phyloP scores from a whole-genome alignment of 2,888 invertebrate species.

The Mactromeris polynyma region DNA sequence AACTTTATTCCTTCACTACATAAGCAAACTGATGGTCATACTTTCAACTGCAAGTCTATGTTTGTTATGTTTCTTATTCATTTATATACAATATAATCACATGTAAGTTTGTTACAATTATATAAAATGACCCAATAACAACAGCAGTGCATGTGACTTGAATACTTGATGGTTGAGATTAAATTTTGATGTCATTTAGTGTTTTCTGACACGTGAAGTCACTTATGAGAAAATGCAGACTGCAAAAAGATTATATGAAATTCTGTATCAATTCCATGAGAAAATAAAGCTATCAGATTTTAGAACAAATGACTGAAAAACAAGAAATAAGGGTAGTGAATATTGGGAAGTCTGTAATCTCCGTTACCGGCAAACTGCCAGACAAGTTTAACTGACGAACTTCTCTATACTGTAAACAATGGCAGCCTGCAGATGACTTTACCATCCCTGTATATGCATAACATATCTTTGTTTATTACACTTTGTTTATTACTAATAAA shows the following conservation, averaged over 20 bases:
- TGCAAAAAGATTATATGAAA: constrained; percentile 7
- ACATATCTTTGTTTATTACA: constrained; percentile 18
- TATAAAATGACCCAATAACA: not conserved
- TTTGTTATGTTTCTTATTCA: too few species aligned
- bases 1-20: too few species aligned
- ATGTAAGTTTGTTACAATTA: not conserved
- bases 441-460: constrained; percentile 34
- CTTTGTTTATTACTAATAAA: constrained; percentile 32
- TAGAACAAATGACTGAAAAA: not conserved
- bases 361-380: constrained; percentile 41
- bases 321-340: not conserved
- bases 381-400: constrained; percentile 33
- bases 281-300: constrained; percentile 39
- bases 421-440: constrained; percentile 24
- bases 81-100: too few species aligned
- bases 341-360: constrained; percentile 19
- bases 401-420: constrained; percentile 35
- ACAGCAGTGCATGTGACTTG: not conserved
- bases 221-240: constrained; percentile 8
- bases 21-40: too few species aligned
- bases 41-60: too few species aligned
- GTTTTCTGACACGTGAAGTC: constrained; percentile 9
- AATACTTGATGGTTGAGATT: not conserved
- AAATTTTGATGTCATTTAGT: constrained; percentile 6
- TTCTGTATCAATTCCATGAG: constrained; percentile 26